Evolutionary conservation across 2,888 invertebrate species (phyloP), one percentile per base, ranked within the genome.

Genomic region (Flabesymbios commensalis): DNA sequence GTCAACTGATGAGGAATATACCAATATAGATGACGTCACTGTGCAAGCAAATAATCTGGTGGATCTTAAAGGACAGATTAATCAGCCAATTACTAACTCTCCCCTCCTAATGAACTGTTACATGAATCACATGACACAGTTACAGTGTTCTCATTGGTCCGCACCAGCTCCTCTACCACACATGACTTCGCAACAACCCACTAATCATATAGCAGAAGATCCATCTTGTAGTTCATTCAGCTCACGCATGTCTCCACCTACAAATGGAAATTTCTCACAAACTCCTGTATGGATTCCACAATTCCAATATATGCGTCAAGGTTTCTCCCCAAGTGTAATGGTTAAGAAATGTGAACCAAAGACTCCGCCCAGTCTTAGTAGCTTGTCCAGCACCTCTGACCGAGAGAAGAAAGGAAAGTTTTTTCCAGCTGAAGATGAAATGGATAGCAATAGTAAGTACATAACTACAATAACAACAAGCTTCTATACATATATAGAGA

Each of bases 31-130:
- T 7, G 10, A 14, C 14, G 10, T 36, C 10, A 10, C 39, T 10
- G 29, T 32, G 22, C 14, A 5, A 14, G 41, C 53, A 2, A 26
- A 22, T 5, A 63, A 69, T 55, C 60, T 54, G 14, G 93, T 97
- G 0, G 94, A 96, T 83, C 86, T 97, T 19, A 94, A 95, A 76
- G 92, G 93, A 88, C 96, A 97, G 85, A 90, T 94, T 29, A 93
- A 93, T 79, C 88, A 88, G 72, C 92, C 95, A 0, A 96, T 97
- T 67, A 90, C 93, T 4, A 93, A 95, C 75, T 96, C 96, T 0
- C 94, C 96, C 0, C 85, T 97, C 56, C 85, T 97, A 0, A 94
- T 97, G 93, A 91, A 94, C 3, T 94, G 94, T 76, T 97, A 97
- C 79, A 89, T 92, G 78, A 90, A 90, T 60, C 94, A 96, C 82